Base-by-base conservation (phyloP, 2,113 vertebrate genomes). In the Pachypanchax playfairii region DNA sequence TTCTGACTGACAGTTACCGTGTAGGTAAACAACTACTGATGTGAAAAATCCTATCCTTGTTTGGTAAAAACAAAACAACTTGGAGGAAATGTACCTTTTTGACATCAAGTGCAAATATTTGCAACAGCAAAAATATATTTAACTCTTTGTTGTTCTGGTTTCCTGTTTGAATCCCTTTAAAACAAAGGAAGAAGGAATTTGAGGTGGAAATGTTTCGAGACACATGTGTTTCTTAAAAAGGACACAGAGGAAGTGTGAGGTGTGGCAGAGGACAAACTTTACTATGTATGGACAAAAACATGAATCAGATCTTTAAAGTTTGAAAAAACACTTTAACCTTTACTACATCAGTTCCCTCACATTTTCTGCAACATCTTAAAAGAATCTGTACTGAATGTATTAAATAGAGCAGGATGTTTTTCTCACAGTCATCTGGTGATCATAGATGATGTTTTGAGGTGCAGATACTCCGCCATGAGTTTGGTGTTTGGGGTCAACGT, bases 141-240 rank as follows among this genome's bases (percentile, higher is more conserved):
- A 65, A 53, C 26, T 53, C 56, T 65, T 66, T 75, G 75, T 77
- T 79, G 67, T 64, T 82, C 71, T 46, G 51, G 60, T 53, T 47
- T 79, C 73, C 75, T 73, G 79, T 70, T 77, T 65, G 43, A 36
- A 4, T 56, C 39, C 10, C n/a, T 5, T 31, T 7, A 3, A 44
- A 53, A 76, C 73, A 81, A 68, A 79, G 41, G 46, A 13, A 54
- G 62, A 14, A 55, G 72, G 68, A 75, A 59, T 52, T 48, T 1
- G 20, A 76, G 52, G 63, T 81, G 75, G 75, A 84, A 81, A 75
- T 61, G 52, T 63, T 18, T 13, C 15, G 3, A 51, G 65, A 58
- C 38, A 41, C 20, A 18, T 33, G 25, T 39, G 31, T 59, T 67
- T 44, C 46, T 68, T 10, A 24, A 18, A 50, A 28, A 8, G 22